phyloP scores from a whole-genome alignment of 2,113 vertebrate genomes.

The Ochotona princeps region DNA sequence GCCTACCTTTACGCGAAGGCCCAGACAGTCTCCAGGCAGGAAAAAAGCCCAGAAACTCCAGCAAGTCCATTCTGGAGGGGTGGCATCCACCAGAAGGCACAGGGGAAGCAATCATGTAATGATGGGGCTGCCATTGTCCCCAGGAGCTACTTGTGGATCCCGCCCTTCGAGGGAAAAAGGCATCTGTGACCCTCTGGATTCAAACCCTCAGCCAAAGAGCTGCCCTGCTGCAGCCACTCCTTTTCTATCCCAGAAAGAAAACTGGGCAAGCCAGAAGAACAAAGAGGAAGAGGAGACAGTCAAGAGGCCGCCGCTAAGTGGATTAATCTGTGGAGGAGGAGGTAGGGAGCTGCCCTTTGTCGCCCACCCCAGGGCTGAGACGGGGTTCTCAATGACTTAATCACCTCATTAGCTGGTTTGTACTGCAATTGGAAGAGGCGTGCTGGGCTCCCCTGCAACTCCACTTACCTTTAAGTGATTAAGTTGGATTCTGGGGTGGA shows the following conservation, averaged over 20 bases:
- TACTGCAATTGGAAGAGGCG: slow-evolving; percentile 88
- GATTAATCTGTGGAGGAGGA: slow-evolving; percentile 90
- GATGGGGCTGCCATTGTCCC: slow-evolving; percentile 54
- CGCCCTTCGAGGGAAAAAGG: slow-evolving; percentile 87
- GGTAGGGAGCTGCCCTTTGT: slow-evolving; percentile 86
- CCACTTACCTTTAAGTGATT: slow-evolving; percentile 84
- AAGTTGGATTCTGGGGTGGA: slow-evolving; percentile 77
- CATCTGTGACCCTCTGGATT: slow-evolving; percentile 91
- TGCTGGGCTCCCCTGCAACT: slow-evolving; percentile 89
- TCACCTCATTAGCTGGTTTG: slow-evolving; percentile 95
- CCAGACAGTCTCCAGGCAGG: neutral
- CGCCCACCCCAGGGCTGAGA: slow-evolving; percentile 90
- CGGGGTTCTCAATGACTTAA: slow-evolving; percentile 95
- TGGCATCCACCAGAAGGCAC: neutral
- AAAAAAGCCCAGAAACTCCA: too few relatives aligned
- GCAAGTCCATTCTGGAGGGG: neutral
- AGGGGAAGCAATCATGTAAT: slow-evolving; percentile 64
- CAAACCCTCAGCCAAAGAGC: slow-evolving; percentile 92
- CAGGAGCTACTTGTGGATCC: slow-evolving; percentile 71
- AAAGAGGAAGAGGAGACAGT: neutral
- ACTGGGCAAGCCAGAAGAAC: too few relatives aligned
- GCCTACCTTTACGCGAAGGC: neutral
- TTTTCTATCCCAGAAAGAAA: slow-evolving; percentile 82
- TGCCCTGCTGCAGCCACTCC: slow-evolving; percentile 88
- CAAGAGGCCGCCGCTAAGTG: slow-evolving; percentile 88